phyloP scores from a whole-genome alignment of 2,888 invertebrate species.

The Dendrolimus pini region DNA sequence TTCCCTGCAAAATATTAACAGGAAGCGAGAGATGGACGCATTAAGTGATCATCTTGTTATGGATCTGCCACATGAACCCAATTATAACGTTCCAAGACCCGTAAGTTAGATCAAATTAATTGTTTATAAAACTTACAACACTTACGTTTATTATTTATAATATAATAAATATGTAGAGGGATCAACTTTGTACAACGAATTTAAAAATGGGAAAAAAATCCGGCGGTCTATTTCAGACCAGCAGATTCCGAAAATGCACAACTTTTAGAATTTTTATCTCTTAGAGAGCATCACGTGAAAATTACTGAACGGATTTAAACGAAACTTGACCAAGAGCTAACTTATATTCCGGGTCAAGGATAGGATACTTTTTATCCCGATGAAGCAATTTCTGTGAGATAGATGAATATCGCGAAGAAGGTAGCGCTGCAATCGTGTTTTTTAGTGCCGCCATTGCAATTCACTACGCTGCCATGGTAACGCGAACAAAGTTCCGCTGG shows the following conservation, averaged over 20 bases:
- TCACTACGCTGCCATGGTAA: no score
- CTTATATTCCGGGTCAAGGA: no score
- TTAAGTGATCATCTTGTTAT: conserved; percentile 60
- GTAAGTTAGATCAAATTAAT: conserved; percentile 25
- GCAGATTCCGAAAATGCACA: background rate
- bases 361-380: no score
- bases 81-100: conserved; percentile 54
- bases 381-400: no score
- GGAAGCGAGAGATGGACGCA: conserved; percentile 55
- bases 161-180: background rate
- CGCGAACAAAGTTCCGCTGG: no score
- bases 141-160: background rate
- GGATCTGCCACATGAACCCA: conserved; percentile 56
- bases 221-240: no score
- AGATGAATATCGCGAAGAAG: no score
- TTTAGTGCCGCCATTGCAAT: no score
- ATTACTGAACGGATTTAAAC: no score
- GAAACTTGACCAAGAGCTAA: no score
- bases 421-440: no score
- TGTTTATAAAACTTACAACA: background rate
- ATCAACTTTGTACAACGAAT: no score
- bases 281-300: background rate
- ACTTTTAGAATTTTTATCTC: conserved; percentile 4
- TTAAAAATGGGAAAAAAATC: background rate
- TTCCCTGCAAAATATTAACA: conserved; percentile 60